A percentile compares a stretch with the other conserved stretches of the same genome.
These are phyloP conservation scores for Rhizoglyphus robini DNA, from an alignment of 1,140 invertebrate species.

Conservation along the genomic window DNA sequence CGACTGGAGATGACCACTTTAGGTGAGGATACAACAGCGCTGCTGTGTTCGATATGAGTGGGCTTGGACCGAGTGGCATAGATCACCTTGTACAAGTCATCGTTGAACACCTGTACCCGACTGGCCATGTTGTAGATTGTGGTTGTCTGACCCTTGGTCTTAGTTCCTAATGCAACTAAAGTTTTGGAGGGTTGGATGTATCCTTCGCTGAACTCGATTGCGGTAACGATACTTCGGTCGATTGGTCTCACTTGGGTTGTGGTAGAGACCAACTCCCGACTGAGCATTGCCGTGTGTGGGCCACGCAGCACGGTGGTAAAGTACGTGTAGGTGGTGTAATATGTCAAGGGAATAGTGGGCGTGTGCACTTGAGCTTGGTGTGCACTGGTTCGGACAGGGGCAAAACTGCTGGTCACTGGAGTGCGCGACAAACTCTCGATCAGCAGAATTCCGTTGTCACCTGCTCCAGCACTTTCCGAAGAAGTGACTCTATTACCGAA, in stretches of 20 bases:
- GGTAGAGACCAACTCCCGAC: slow-evolving; percentile 14
- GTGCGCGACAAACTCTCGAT: slow-evolving; percentile 1
- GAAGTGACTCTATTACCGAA: slow-evolving; percentile 1
- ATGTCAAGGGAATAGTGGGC: slow-evolving; percentile 22
- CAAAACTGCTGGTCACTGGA: not conserved
- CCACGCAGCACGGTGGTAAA: slow-evolving; percentile 25
- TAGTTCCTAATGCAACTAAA: slow-evolving; percentile 16
- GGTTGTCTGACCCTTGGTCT: slow-evolving; percentile 22
- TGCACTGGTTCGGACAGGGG: not conserved
- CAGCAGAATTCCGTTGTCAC: not conserved
- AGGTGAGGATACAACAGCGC: no score
- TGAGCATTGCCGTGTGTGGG: slow-evolving; percentile 19
- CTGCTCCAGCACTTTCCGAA: not conserved
- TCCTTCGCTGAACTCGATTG: slow-evolving; percentile 16
- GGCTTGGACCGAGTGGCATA: no score
- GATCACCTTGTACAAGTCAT: slow-evolving; percentile 22
- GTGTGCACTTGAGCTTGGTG: not conserved
- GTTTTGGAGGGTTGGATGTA: slow-evolving; percentile 17
- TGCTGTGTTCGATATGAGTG: no score
- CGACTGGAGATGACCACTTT: no score
- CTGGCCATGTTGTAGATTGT: slow-evolving; percentile 22
- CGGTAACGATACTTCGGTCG: slow-evolving; percentile 15
- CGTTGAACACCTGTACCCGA: slow-evolving; percentile 17
- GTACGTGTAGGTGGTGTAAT: slow-evolving; percentile 24
- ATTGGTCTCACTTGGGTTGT: slow-evolving; percentile 10